These are phyloP conservation scores for Orthosia gracilis DNA, from an alignment of 2,888 invertebrate genomes.

Conservation along the genomic window DNA sequence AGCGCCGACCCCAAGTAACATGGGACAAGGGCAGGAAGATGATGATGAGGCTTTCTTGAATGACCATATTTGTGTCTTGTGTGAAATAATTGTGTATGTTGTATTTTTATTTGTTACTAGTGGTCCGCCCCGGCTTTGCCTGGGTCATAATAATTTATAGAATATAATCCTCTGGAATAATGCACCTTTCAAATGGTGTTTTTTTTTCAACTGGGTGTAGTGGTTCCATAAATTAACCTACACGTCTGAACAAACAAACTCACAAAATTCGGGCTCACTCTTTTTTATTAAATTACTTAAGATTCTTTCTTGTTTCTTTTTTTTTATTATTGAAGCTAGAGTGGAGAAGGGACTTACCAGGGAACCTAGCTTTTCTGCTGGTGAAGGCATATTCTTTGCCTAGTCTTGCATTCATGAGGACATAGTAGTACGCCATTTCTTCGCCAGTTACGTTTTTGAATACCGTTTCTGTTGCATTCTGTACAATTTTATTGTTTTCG, in stretches of 20 bases:
- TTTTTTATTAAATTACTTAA: no score
- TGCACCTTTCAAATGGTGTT: no score
- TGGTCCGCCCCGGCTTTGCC: no score
- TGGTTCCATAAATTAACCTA: no score
- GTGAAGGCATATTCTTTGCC: slow-evolving; percentile 59
- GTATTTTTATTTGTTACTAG: not conserved
- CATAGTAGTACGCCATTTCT: slow-evolving; percentile 68
- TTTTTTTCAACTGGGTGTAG: no score
- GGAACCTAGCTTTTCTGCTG: slow-evolving; percentile 68
- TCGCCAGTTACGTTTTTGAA: slow-evolving; percentile 72
- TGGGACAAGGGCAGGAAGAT: no score
- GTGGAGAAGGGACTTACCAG: slow-evolving; percentile 71
- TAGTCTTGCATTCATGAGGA: slow-evolving; percentile 67
- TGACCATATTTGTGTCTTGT: not conserved
- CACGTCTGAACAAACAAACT: no score
- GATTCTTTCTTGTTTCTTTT: not conserved
- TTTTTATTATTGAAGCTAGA: not conserved
- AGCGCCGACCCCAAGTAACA: no score
- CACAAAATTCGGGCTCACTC: no score
- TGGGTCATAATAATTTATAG: no score
- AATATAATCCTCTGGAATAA: no score
- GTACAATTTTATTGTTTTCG: slow-evolving; percentile 6
- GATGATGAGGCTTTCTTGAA: not conserved
- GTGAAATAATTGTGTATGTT: not conserved
- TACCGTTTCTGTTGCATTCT: slow-evolving; percentile 76